Evolutionary conservation across 2,888 invertebrate species (phyloP).

Genomic region (Horisme vitalbata): DNA sequence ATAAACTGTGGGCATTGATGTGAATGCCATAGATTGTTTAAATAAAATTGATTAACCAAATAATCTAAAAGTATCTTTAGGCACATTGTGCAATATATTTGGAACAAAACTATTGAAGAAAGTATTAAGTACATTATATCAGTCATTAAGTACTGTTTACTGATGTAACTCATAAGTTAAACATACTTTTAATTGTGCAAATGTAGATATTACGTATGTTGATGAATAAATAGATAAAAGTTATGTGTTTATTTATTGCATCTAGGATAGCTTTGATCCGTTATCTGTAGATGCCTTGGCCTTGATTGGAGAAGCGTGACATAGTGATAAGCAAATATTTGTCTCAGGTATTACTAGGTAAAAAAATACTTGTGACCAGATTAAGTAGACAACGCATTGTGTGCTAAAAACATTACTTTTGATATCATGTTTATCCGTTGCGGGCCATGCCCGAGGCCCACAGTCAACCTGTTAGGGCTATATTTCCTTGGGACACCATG

Average conservation of each 20-base stretch:
- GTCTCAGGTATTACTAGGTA: constrained; percentile 22
- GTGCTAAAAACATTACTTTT: too few relatives aligned
- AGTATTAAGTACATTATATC: constrained; percentile 76
- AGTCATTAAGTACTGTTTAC: constrained; percentile 62
- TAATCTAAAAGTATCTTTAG: constrained; percentile 33
- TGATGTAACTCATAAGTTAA: constrained; percentile 75
- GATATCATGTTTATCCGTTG: too few relatives aligned
- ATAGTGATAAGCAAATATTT: constrained; percentile 31
- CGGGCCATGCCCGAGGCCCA: too few relatives aligned
- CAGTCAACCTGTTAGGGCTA: too few relatives aligned
- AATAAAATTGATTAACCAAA: constrained; percentile 26
- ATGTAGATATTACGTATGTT: constrained; percentile 83
- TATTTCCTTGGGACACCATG: too few relatives aligned
- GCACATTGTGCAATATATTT: constrained; percentile 53
- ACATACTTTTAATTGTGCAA: constrained; percentile 76
- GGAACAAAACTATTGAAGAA: constrained; percentile 57
- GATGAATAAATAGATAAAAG: constrained; percentile 82
- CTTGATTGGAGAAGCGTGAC: constrained; percentile 28
- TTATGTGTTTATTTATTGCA: constrained; percentile 46
- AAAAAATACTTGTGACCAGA: constrained; percentile 8
- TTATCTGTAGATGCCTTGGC: constrained; percentile 14
- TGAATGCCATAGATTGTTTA: constrained; percentile 57
- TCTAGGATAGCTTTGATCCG: background rate
- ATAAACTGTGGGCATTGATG: constrained; percentile 61
- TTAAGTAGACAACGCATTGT: too few relatives aligned